Base-by-base conservation (phyloP, 2,797 vertebrate genomes). In the Otolemur crassicaudatus region DNA sequence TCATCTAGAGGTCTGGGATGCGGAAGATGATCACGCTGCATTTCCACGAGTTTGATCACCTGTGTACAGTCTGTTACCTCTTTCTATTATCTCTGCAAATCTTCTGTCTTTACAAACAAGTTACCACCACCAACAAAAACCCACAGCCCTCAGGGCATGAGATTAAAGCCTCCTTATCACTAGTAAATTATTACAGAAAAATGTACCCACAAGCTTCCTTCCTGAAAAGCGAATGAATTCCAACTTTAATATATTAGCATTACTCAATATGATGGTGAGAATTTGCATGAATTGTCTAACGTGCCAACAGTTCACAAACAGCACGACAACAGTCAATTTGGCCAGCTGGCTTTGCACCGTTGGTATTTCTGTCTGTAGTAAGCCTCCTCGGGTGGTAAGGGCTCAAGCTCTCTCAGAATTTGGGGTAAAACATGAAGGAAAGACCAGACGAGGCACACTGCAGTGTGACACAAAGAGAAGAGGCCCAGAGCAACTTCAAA, bases 41-140 rank as follows among this genome's bases (percentile, higher is more conserved):
- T 83, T 90, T 89, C 67, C 84, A 85, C 67, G 63, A 92, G 89
- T 97, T 69, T 84, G 80, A 95, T 94, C 67, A 82, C 63, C 80
- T 93, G 56, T 89, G 83, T 81, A 56, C 65, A 88, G 67, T 69
- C 75, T 86, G 73, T 69, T 84, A 86, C 76, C 46, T 95, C 79
- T 72, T 92, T 86, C 85, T 87, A 77, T 73, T 79, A 90, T 94
- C 80, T 85, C 91, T 43, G 56, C 27, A 65, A 76, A 96, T 73
- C 91, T 95, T 95, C 86, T 70, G 76, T 97, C 72, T 95, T 69
- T 94, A 67, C 86, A 90, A 95, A 94, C 75, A 97, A 93, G 83
- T 73, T 87, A 93, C 86, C 10, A 53, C 14, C 63, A 72, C 22
- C 13, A 75, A 60, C n/a, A 58, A 85, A 81, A 85, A 63, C 23